A percentile compares a stretch with the other conserved stretches of the same genome.
Evolutionary conservation across 1,140 invertebrate species (phyloP).

Genomic region (Mamestra configurata): DNA sequence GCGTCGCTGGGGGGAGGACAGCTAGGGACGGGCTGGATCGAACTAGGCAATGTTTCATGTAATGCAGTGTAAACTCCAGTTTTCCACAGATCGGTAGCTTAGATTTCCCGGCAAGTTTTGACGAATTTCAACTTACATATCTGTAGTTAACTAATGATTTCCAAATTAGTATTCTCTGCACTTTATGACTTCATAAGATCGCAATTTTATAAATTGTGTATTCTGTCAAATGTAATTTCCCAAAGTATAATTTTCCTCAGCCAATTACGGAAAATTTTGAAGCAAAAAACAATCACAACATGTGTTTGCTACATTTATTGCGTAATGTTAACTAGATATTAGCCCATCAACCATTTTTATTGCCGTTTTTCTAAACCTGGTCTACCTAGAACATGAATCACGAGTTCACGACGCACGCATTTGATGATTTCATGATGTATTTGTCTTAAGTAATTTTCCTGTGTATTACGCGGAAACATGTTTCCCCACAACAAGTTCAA

Average conservation of each 20-base stretch:
- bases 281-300: not conserved
- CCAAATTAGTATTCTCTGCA: too few species aligned
- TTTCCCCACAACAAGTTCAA: conserved; percentile 52
- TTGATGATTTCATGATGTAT: conserved; percentile 43
- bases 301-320: not conserved
- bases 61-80: too few species aligned
- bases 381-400: conserved; percentile 6
- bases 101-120: too few species aligned
- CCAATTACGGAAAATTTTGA: not conserved
- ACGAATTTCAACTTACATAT: too few species aligned
- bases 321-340: conserved; percentile 15
- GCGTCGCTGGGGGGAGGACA: too few species aligned
- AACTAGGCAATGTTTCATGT: too few species aligned
- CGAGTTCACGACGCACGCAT: not conserved
- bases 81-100: too few species aligned
- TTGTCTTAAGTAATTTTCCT: conserved; percentile 47
- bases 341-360: not conserved
- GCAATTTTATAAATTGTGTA: too few species aligned
- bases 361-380: conserved; percentile 22
- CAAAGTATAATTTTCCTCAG: conserved; percentile 18
- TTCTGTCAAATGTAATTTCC: not conserved
- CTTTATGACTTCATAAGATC: too few species aligned
- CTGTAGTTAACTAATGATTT: too few species aligned
- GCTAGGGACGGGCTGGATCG: too few species aligned
- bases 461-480: conserved; percentile 41